Conservation (phyloP, 2,888 invertebrate species). For the Sminthurinus aureus region DNA sequence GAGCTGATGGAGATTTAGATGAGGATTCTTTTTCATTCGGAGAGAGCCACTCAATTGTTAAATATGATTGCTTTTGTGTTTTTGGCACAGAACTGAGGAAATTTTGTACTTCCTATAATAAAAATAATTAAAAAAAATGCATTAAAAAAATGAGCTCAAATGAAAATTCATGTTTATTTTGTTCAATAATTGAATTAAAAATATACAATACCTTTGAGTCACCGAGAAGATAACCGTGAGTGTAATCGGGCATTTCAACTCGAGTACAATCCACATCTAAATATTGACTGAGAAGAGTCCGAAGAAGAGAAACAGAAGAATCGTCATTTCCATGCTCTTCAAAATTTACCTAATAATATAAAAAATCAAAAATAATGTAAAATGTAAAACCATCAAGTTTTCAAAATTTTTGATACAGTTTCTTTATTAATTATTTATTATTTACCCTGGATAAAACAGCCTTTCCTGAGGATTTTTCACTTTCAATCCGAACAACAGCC, state of each 20-base stretch:
- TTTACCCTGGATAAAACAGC: slow-evolving; percentile 83
- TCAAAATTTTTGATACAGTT: background rate
- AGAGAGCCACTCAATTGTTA: slow-evolving; percentile 54
- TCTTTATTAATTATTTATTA: background rate
- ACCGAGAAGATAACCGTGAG: slow-evolving; percentile 79
- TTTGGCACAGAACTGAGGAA: slow-evolving; percentile 51
- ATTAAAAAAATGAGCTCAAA: background rate
- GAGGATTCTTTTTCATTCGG: slow-evolving; percentile 51
- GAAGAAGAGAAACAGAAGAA: slow-evolving; percentile 70
- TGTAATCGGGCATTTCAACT: slow-evolving; percentile 65
- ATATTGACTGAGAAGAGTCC: slow-evolving; percentile 66
- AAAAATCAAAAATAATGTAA: background rate
- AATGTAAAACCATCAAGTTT: background rate
- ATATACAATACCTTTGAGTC: slow-evolving; percentile 85
- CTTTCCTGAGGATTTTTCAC: slow-evolving; percentile 71
- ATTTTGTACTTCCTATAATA: slow-evolving; percentile 51
- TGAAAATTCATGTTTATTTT: background rate
- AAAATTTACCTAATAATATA: slow-evolving; percentile 75
- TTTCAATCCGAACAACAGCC: slow-evolving; percentile 59
- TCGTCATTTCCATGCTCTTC: slow-evolving; percentile 66
- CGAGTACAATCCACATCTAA: slow-evolving; percentile 72
- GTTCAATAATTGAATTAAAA: no score
- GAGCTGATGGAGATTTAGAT: slow-evolving; percentile 49
- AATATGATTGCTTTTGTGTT: slow-evolving; percentile 49
- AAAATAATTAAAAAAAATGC: no score